phyloP scores from a whole-genome alignment of 2,797 vertebrate genomes.

The Clarias platycephalus region DNA sequence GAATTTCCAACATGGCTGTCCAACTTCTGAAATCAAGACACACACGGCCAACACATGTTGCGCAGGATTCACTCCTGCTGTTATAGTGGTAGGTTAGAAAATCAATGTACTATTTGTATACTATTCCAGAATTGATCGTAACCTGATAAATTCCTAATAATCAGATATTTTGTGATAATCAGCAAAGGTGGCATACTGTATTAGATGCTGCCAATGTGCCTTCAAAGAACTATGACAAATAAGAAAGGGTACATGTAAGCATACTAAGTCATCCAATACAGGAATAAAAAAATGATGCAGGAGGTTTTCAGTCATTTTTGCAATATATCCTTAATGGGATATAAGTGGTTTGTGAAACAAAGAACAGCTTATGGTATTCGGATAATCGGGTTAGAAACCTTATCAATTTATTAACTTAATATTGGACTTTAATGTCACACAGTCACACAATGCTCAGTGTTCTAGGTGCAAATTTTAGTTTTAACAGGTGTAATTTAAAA shows the following conservation, averaged over 20 bases:
- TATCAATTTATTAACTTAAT: neutral
- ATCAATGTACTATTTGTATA: neutral
- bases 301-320: neutral
- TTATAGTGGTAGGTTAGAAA: neutral
- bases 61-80: neutral
- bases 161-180: neutral
- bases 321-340: neutral
- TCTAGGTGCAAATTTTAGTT: neutral
- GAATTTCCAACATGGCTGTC: constrained; percentile 49
- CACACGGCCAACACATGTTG: constrained; percentile 34
- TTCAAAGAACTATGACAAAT: neutral
- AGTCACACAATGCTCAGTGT: neutral
- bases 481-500: neutral
- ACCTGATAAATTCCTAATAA: neutral
- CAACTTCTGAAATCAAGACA: constrained; percentile 47
- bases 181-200: neutral
- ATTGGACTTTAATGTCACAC: neutral
- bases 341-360: neutral
- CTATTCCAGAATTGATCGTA: neutral
- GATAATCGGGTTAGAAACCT: neutral
- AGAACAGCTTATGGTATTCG: neutral
- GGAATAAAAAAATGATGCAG: neutral
- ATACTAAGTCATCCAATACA: neutral
- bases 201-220: neutral
- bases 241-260: neutral